phyloP scores from a whole-genome alignment of 1,140 invertebrate species.

The Procambarus clarkii region DNA sequence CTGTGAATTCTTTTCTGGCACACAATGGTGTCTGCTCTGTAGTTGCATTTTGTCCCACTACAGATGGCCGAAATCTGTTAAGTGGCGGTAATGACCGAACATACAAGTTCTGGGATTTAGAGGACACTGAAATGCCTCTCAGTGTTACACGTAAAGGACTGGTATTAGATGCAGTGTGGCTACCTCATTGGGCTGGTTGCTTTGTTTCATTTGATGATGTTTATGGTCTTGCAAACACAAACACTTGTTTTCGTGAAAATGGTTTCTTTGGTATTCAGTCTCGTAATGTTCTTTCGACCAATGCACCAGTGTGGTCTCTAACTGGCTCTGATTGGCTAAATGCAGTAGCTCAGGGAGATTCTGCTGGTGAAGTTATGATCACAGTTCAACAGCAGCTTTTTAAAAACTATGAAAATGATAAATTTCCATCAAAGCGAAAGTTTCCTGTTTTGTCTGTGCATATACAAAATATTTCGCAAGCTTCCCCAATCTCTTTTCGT shows the following conservation, averaged over 20 bases:
- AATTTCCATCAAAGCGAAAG: conserved; percentile 56
- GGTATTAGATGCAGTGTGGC: conserved; percentile 76
- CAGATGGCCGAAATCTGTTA: conserved; percentile 75
- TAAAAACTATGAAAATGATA: conserved; percentile 74
- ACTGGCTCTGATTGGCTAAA: conserved; percentile 75
- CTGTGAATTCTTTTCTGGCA: conserved; percentile 75
- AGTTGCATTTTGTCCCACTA: conserved; percentile 75
- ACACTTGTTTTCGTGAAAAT: conserved; percentile 75
- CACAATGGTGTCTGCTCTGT: conserved; percentile 74
- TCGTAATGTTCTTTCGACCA: conserved; percentile 74
- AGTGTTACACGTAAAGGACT: conserved; percentile 74
- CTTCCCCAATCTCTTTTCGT: conserved; percentile 17
- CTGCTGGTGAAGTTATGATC: conserved; percentile 76
- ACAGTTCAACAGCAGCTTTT: conserved; percentile 77
- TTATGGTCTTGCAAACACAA: conserved; percentile 73
- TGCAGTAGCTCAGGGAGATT: conserved; percentile 76
- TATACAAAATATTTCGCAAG: conserved; percentile 16
- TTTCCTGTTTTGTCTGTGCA: conserved; percentile 42
- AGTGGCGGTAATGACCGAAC: conserved; percentile 77
- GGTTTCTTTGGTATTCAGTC: conserved; percentile 75
- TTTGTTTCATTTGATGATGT: conserved; percentile 76
- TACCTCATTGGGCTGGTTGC: conserved; percentile 76
- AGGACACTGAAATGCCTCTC: conserved; percentile 75
- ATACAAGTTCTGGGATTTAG: conserved; percentile 78
- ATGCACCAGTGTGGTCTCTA: conserved; percentile 70